Percentiles rank a stretch among this genome's conserved stretches.
phyloP scores from a whole-genome alignment of 2,113 vertebrate genomes.

The Fulica atra region DNA sequence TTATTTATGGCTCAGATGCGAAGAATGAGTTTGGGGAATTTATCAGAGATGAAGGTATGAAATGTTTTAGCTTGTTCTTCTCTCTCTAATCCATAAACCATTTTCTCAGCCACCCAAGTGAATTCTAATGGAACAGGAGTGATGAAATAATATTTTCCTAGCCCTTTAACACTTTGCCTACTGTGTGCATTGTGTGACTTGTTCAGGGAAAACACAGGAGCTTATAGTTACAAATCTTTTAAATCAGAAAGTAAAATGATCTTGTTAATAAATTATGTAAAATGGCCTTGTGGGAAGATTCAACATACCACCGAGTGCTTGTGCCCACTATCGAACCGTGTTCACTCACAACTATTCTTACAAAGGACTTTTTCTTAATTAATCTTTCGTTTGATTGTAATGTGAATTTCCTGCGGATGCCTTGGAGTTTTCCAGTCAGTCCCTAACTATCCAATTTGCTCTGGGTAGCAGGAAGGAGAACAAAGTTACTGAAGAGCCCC shows the following conservation, averaged over 20 bases:
- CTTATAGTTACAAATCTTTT: conserved; percentile 68
- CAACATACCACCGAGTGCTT: conserved; percentile 11
- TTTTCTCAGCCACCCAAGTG: conserved; percentile 89
- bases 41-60: conserved; percentile 89
- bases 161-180: conserved; percentile 84
- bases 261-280: conserved; percentile 68
- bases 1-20: conserved; percentile 90
- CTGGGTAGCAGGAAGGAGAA: conserved; percentile 27
- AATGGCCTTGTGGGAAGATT: conserved; percentile 67
- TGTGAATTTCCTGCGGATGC: conserved; percentile 41
- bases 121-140: conserved; percentile 90
- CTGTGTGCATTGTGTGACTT: conserved; percentile 74
- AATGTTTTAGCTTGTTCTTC: conserved; percentile 90
- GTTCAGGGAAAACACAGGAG: conserved; percentile 63
- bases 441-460: background rate
- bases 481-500: conserved; percentile 18
- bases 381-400: conserved; percentile 4
- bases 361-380: conserved; percentile 7
- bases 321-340: conserved; percentile 36
- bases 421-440: conserved; percentile 33
- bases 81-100: conserved; percentile 90
- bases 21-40: conserved; percentile 90
- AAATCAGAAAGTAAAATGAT: conserved; percentile 66
- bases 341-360: conserved; percentile 26
- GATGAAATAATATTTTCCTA: conserved; percentile 90